Evolutionary conservation across 2,113 vertebrate species (phyloP).

Genomic region (Nipponia nippon): DNA sequence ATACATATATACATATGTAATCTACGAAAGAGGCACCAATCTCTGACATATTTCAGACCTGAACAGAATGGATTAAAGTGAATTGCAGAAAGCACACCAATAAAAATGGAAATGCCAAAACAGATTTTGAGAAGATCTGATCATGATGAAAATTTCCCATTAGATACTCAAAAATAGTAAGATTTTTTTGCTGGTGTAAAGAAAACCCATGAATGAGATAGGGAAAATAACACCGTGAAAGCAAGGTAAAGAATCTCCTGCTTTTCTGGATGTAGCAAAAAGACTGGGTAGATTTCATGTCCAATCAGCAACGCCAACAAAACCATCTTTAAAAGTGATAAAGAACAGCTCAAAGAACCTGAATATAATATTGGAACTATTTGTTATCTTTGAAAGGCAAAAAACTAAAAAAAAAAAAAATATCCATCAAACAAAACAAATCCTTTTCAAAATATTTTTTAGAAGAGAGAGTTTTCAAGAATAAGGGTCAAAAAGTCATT

Average conservation of each 20-base stretch:
- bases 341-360: not conserved
- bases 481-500: not conserved
- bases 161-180: not conserved
- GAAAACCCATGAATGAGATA: not conserved
- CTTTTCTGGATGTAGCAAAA: not conserved
- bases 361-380: not conserved
- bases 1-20: rapidly evolving
- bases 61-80: not conserved
- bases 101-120: not conserved
- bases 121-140: not conserved
- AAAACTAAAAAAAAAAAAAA: not conserved
- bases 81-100: not conserved
- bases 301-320: not conserved
- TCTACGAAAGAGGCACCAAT: not conserved
- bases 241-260: not conserved
- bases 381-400: not conserved
- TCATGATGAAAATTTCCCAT: not conserved
- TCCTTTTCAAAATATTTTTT: not conserved
- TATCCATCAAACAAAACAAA: not conserved
- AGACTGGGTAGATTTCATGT: not conserved
- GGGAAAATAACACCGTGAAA: not conserved
- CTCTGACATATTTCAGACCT: not conserved
- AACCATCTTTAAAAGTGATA: not conserved
- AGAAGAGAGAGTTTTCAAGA: not conserved
- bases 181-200: not conserved